Evolutionary conservation across 2,888 invertebrate species (phyloP), one percentile per base, ranked within the genome.

Genomic region (Drepanosiphum platanoidis): DNA sequence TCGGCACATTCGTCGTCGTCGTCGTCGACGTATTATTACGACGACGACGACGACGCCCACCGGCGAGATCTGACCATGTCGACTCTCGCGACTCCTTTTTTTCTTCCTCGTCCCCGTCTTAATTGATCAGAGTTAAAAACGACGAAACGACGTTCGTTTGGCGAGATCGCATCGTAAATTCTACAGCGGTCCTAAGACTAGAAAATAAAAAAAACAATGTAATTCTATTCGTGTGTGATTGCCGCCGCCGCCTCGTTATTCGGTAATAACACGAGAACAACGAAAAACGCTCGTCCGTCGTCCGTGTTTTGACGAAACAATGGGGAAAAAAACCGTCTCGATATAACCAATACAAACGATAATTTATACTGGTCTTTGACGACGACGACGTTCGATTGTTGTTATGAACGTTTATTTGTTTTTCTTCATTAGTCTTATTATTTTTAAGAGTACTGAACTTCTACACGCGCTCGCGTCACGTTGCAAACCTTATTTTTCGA

Each of bases 121-220:
- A 74, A 74, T 74, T 74, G 22, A 74, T 74, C 32, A 32, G 46
- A 52, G 22, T 46, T 32, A 13, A 74, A 72, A 42, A 72, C 18
- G 30, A 72, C 27, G n/a, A 42, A 46, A 72, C 72, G 30, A 72
- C 72, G 30, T 72, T 42, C 30, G n/a, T 42, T 72, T 8, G 30
- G 42, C 30, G 30, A n/a, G n/a, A 72, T 72, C 18, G 8, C 27
- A 22, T 9, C 11, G 11, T 52, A 22, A 52, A 52, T 52, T 52
- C 13, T 18, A 5, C 22, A 39, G 39, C 39, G 39, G 4, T 22
- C 2, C 52, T 18, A 52, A 52, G 22, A 27, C 64, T 7, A 64
- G n/a, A n/a, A n/a, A n/a, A n/a, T n/a, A 11, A 27, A 0, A 30
- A 1, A 64, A 64, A 30, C 13, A 34, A 22, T 68, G 18, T 52